Evolutionary conservation across 2,113 vertebrate genomes (phyloP).

Genomic region (Corvus cornix): DNA sequence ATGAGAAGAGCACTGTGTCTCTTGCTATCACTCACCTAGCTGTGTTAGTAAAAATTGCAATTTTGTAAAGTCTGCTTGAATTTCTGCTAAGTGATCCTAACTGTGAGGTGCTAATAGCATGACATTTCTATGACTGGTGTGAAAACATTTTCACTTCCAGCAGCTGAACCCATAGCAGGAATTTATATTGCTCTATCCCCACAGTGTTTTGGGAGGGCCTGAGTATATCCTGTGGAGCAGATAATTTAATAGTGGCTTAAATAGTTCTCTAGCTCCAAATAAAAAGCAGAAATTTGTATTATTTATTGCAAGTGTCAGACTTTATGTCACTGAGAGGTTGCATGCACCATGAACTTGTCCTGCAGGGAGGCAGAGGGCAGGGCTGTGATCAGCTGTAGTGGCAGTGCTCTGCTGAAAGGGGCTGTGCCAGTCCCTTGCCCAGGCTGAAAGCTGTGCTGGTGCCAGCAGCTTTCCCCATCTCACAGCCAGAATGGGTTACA

Average conservation of each 20-base stretch:
- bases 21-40: neutral
- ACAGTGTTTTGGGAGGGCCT: neutral
- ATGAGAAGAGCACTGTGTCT: neutral
- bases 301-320: neutral
- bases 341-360: neutral
- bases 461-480: neutral
- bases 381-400: neutral
- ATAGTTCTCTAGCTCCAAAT: neutral
- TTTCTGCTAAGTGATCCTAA: slow-evolving; percentile 37
- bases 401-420: neutral
- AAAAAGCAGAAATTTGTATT: neutral
- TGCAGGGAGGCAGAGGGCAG: neutral
- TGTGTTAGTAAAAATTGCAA: neutral
- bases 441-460: neutral
- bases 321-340: neutral
- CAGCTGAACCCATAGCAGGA: neutral
- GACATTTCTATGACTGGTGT: slow-evolving; percentile 25
- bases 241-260: neutral
- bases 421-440: neutral
- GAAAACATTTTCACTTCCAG: slow-evolving; percentile 51
- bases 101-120: slow-evolving; percentile 66
- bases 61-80: neutral
- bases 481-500: neutral
- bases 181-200: slow-evolving; percentile 4
- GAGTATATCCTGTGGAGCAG: neutral